These are phyloP conservation scores for Calameuta idolon DNA, from an alignment of 2,888 invertebrate species.

Conservation along the genomic window DNA sequence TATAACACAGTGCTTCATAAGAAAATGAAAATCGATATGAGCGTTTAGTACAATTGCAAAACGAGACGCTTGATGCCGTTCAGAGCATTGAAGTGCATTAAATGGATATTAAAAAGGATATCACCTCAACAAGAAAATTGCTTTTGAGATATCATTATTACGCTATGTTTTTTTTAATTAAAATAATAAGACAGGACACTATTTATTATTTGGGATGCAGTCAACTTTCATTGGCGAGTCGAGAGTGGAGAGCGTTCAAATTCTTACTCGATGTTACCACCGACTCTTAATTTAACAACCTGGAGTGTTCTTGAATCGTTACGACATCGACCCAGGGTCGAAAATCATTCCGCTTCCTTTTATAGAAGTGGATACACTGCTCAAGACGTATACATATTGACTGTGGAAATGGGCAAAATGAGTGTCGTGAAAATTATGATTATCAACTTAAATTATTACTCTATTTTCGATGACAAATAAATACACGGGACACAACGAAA, in stretches of 20 bases:
- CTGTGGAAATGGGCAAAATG: not conserved
- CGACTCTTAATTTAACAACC: not conserved
- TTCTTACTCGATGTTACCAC: not conserved
- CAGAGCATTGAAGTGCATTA: not conserved
- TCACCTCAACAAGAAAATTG: not conserved
- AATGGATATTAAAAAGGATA: not conserved
- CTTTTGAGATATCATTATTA: not conserved
- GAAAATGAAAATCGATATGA: constrained; percentile 31
- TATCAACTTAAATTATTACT: not conserved
- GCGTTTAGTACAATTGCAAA: not conserved
- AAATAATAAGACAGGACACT: not conserved
- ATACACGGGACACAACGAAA: not conserved
- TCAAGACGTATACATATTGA: not conserved
- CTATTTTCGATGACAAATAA: not conserved
- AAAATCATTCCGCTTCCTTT: not conserved
- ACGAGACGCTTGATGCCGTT: not conserved
- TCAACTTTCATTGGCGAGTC: not conserved
- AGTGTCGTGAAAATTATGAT: not conserved
- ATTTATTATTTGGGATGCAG: not conserved
- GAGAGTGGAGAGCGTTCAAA: not conserved
- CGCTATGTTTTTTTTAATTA: not conserved
- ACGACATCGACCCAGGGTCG: not conserved
- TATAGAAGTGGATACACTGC: not conserved
- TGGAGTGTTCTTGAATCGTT: not conserved
- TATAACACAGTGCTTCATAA: constrained; percentile 48